These are phyloP conservation scores for Odobenus rosmarus DNA, from an alignment of 2,113 vertebrate genomes.

Conservation along the genomic window DNA sequence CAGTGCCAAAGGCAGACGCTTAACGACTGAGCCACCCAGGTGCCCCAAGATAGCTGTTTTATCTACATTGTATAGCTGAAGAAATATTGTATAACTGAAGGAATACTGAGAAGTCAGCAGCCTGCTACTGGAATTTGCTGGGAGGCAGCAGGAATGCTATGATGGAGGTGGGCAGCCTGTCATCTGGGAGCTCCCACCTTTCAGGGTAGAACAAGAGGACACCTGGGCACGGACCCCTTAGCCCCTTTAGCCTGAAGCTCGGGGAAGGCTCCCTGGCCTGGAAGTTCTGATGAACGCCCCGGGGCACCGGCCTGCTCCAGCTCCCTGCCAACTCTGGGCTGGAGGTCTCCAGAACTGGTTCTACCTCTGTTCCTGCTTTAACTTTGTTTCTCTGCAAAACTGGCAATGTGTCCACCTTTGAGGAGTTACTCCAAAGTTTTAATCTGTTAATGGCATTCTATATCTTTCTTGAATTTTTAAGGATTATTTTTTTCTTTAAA, in stretches of 20 bases:
- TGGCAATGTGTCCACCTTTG: background rate
- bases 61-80: background rate
- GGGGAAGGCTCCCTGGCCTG: background rate
- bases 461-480: background rate
- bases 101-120: background rate
- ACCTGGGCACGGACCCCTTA: background rate
- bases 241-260: background rate
- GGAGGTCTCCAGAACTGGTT: fast-evolving
- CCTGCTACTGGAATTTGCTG: background rate
- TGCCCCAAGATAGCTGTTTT: background rate
- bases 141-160: background rate
- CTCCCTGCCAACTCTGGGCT: fast-evolving
- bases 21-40: too few species aligned
- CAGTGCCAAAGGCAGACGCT: too few species aligned
- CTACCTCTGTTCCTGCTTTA: background rate
- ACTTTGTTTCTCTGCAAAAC: background rate
- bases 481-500: background rate
- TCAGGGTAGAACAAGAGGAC: background rate
- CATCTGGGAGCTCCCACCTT: background rate
- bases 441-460: background rate
- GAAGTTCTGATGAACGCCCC: background rate
- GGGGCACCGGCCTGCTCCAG: background rate
- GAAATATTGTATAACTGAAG: background rate
- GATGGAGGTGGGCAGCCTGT: background rate
- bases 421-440: background rate